Conservation (phyloP, 1,140 invertebrate genomes). For the Ctenoplectra terminalis region DNA sequence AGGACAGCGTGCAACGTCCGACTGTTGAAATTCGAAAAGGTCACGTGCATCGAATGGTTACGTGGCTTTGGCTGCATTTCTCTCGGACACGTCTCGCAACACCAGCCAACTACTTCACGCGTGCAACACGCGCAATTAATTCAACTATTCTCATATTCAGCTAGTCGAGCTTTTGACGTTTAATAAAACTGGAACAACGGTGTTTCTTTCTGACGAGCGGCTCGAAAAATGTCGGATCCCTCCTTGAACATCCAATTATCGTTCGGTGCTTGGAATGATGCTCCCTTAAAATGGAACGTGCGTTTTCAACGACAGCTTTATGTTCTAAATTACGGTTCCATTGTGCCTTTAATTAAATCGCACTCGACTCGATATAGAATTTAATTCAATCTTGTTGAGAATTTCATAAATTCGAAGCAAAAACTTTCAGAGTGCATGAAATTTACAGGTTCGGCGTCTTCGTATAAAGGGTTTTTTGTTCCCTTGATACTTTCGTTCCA, state of each 20-base stretch:
- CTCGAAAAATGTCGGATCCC: neutral
- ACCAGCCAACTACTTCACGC: neutral
- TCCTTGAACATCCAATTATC: neutral
- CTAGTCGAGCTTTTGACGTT: neutral
- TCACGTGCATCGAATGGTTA: constrained; percentile 2
- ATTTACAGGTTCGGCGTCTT: neutral
- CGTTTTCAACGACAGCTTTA: neutral
- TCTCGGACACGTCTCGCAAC: neutral
- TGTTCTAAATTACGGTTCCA: neutral
- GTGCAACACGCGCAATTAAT: neutral
- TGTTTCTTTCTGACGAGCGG: neutral
- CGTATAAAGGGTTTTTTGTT: neutral
- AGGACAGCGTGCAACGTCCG: neutral
- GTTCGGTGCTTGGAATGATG: neutral
- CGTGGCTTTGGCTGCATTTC: neutral
- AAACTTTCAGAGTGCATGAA: neutral
- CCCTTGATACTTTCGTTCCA: too few species aligned
- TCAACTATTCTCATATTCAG: neutral
- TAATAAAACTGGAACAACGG: neutral
- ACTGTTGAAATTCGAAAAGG: constrained; percentile 23
- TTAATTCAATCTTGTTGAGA: neutral
- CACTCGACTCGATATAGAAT: neutral
- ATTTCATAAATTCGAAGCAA: neutral
- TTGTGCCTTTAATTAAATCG: neutral
- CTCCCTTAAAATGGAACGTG: neutral